phyloP scores from a whole-genome alignment of 1,140 invertebrate species.

The Drosophila rufa region DNA sequence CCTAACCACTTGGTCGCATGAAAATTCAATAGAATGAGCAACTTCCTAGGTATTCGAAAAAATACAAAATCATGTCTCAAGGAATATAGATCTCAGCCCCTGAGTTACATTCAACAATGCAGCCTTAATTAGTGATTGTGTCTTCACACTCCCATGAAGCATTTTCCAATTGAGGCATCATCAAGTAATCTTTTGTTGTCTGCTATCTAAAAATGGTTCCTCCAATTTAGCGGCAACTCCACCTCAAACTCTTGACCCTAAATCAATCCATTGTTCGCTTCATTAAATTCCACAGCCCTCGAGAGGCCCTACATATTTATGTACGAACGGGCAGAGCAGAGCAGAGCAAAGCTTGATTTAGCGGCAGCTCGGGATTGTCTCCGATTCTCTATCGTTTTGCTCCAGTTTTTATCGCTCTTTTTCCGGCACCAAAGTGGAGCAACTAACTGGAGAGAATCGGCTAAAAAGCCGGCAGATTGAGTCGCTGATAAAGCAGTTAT shows the following conservation, averaged over 20 bases:
- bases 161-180: constrained; percentile 9
- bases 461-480: constrained; percentile 27
- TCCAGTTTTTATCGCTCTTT: constrained; percentile 34
- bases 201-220: constrained; percentile 2
- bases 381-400: constrained; percentile 15
- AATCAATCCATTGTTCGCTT: constrained; percentile 30
- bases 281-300: constrained; percentile 33
- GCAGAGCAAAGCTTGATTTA: constrained; percentile 6
- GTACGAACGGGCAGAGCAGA: constrained; percentile 21
- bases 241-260: constrained; percentile 5
- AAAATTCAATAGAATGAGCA: too few species aligned
- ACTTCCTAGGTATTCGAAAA: too few species aligned
- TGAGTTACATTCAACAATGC: constrained; percentile 14
- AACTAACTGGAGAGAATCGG: constrained; percentile 39
- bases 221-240: constrained; percentile 16
- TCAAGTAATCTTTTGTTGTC: constrained; percentile 27
- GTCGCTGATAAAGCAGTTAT: constrained; percentile 41
- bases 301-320: constrained; percentile 13
- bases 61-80: not conserved
- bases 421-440: constrained; percentile 26
- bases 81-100: not conserved
- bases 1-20: too few species aligned
- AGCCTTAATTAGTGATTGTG: constrained; percentile 8
- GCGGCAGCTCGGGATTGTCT: constrained; percentile 19
- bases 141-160: not conserved